Evolutionary conservation across 1,140 invertebrate species (phyloP), one percentile per base, ranked within the genome.

Genomic region (Drosophila guanche): DNA sequence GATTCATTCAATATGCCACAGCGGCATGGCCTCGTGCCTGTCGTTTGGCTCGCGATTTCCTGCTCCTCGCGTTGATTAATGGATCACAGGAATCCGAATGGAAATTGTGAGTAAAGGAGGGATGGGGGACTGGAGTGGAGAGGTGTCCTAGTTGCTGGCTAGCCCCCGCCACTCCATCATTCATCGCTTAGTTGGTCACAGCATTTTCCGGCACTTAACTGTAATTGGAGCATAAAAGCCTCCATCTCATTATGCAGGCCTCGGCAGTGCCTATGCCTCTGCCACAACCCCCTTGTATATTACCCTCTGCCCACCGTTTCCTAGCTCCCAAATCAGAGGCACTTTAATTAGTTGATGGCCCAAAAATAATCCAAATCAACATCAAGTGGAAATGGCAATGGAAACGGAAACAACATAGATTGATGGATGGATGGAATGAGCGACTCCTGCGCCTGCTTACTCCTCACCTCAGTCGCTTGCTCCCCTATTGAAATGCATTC

Each of bases 201-300:
- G 84, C 73, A 61, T 88, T 89, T 89, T 85, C 85, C 80, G 85
- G 79, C 85, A 89, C 85, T 89, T 89, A 71, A 50, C 27, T 43
- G 66, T 89, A 89, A 89, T 89, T 89, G 80, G 62, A 76, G 84
- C 78, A 76, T 67, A 83, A 89, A 76, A 58, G 71, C 84, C 68
- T 79, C 84, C 72, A 83, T 79, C 84, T 79, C 84, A 89, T 89
- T 89, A 88, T 88, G 79, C 79, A 75, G 73, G 56, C 41, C 37
- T 27, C 27, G 41, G 23, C 51, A 40, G 5, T 33, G 29, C 29
- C 22, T 8, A 33, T 16, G 40, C 20, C 29, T 23, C 14, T 33
- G 46, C 40, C 27, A 3, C 3, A 16, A 47, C 20, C 22, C 40
- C 56, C 29, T 1, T 20, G 16, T 20, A 20, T 20, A 20, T 20